phyloP scores from a whole-genome alignment of 2,888 invertebrate genomes.

The Folsomia candida region DNA sequence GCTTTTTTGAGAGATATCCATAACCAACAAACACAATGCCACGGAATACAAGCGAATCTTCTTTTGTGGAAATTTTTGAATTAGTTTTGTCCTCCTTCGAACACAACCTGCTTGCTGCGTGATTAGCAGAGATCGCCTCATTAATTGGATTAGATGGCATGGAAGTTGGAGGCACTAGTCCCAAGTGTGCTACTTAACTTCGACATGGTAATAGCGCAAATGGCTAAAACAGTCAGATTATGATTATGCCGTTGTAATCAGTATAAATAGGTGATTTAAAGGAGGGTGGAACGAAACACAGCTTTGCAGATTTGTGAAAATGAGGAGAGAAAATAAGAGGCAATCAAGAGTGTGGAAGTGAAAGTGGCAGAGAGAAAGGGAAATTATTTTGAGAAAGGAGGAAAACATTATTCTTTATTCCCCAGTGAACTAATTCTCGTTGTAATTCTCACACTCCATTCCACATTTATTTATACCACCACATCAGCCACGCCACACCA shows the following conservation, averaged over 20 bases:
- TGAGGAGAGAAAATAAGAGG: background rate
- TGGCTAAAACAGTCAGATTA: background rate
- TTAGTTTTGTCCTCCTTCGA: no score
- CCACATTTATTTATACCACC: background rate
- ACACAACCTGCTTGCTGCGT: no score
- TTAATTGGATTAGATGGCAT: constrained; percentile 14
- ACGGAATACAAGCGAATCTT: no score
- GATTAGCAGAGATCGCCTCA: constrained; percentile 20
- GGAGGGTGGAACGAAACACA: background rate
- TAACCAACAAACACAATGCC: no score
- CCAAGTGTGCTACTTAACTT: background rate
- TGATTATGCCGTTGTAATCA: background rate
- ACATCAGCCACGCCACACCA: background rate
- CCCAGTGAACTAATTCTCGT: constrained; percentile 15
- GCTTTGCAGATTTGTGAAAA: background rate
- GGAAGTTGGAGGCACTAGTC: background rate
- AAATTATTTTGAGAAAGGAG: background rate
- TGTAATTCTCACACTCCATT: constrained; percentile 15
- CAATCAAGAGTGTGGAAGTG: background rate
- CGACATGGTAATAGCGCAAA: no score
- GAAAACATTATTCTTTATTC: constrained; percentile 14
- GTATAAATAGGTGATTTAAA: background rate
- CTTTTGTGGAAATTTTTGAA: no score
- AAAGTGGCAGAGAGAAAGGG: constrained; percentile 1
- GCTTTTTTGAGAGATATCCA: background rate